These are phyloP conservation scores for Garrulus glandarius DNA, from an alignment of 2,797 vertebrate species.

Conservation along the genomic window DNA sequence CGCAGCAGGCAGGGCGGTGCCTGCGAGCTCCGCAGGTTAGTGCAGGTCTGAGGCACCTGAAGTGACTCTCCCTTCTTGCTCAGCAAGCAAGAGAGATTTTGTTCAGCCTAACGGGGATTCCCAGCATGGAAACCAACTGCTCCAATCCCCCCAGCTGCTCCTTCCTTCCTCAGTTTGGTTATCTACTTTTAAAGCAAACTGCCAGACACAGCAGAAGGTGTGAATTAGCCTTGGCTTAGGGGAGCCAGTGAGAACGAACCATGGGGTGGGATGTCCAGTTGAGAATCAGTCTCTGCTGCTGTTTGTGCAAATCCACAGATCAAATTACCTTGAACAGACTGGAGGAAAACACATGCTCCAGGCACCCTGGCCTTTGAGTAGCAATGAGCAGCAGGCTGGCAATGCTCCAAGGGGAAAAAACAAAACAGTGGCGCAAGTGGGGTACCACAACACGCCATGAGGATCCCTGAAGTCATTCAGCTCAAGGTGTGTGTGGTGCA, in stretches of 20 bases:
- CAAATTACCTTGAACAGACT: not conserved
- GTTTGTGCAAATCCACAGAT: not conserved
- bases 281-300: not conserved
- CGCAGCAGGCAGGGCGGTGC: not conserved
- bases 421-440: not conserved
- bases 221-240: not conserved
- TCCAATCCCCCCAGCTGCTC: not conserved
- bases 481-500: not conserved
- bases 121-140: not conserved
- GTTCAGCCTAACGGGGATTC: rapidly evolving
- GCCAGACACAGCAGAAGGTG: not conserved
- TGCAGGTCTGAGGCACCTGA: not conserved
- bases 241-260: not conserved
- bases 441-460: not conserved
- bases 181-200: not conserved
- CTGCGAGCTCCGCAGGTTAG: rapidly evolving
- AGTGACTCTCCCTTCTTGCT: not conserved
- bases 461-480: not conserved
- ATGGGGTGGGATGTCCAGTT: not conserved
- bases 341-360: not conserved
- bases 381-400: not conserved
- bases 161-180: not conserved
- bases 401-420: not conserved
- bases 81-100: not conserved
- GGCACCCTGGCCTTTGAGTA: not conserved